These are phyloP conservation scores for Hippoglossus stenolepis DNA, from an alignment of 2,113 vertebrate species.

Conservation along the genomic window DNA sequence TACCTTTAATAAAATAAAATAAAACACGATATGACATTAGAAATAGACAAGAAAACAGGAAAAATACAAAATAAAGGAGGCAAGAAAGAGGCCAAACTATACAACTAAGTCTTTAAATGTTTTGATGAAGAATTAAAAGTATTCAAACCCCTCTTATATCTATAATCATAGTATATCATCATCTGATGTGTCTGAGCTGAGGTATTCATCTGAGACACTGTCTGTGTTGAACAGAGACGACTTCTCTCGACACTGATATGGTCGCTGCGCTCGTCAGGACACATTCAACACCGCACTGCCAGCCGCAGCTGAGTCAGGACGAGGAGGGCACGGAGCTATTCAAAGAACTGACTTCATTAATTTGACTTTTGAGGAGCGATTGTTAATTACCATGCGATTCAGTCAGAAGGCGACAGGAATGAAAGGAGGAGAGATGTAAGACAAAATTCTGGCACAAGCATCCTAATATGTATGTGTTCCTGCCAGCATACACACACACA, in stretches of 20 bases:
- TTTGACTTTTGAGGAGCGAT: slow-evolving; percentile 67
- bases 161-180: neutral
- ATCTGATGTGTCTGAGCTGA: neutral
- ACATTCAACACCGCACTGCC: slow-evolving; percentile 72
- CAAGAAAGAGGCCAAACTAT: neutral
- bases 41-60: too few relatives aligned
- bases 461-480: neutral
- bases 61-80: too few relatives aligned
- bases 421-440: slow-evolving; percentile 23
- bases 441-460: neutral
- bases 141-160: neutral
- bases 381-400: slow-evolving; percentile 63
- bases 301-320: slow-evolving; percentile 53
- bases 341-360: slow-evolving; percentile 68
- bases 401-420: slow-evolving; percentile 1
- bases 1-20: neutral
- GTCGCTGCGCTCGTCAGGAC: slow-evolving; percentile 34
- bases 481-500: too few relatives aligned
- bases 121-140: too few relatives aligned
- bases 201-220: neutral
- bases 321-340: slow-evolving; percentile 60
- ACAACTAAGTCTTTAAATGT: neutral
- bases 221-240: neutral
- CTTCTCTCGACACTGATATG: slow-evolving; percentile 23
- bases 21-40: neutral